These are phyloP conservation scores for Lasioglossum pauxillum DNA, from an alignment of 2,888 invertebrate species.

Conservation along the genomic window DNA sequence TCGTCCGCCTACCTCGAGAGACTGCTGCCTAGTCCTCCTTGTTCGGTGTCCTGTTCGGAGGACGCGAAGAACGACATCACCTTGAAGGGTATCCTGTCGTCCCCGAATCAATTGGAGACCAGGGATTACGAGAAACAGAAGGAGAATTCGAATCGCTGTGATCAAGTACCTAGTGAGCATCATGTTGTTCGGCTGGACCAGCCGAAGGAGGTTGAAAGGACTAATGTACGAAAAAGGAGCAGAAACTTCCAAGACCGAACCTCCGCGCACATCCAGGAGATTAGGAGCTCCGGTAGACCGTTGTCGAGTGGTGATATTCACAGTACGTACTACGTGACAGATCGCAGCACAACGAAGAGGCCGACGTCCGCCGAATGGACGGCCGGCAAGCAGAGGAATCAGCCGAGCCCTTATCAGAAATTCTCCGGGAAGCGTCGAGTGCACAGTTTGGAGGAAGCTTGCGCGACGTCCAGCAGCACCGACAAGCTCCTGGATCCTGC, in stretches of 20 bases:
- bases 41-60: conserved; percentile 90
- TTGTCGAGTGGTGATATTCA: conserved; percentile 71
- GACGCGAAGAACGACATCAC: conserved; percentile 87
- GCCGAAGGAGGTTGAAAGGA: conserved; percentile 44
- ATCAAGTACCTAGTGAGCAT: conserved; percentile 43
- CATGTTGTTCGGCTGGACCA: conserved; percentile 19
- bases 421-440: conserved; percentile 18
- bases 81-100: conserved; percentile 73
- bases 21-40: conserved; percentile 88
- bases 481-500: conserved; percentile 85
- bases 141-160: conserved; percentile 59
- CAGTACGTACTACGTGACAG: conserved; percentile 60
- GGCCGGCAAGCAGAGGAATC: conserved; percentile 38
- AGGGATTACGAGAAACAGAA: conserved; percentile 66
- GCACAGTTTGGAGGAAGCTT: conserved; percentile 47
- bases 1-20: conserved; percentile 86
- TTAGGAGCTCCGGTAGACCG: conserved; percentile 52
- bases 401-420: conserved; percentile 56
- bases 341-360: conserved; percentile 66
- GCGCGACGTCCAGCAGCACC: conserved; percentile 66
- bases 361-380: conserved; percentile 73
- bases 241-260: conserved; percentile 55
- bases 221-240: conserved; percentile 12
- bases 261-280: conserved; percentile 50
- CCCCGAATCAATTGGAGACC: conserved; percentile 65